Percentiles rank a stretch among this genome's conserved stretches.
These are phyloP conservation scores for Apodemus speciosus DNA, from an alignment of 2,113 vertebrate species.

Conservation along the genomic window DNA sequence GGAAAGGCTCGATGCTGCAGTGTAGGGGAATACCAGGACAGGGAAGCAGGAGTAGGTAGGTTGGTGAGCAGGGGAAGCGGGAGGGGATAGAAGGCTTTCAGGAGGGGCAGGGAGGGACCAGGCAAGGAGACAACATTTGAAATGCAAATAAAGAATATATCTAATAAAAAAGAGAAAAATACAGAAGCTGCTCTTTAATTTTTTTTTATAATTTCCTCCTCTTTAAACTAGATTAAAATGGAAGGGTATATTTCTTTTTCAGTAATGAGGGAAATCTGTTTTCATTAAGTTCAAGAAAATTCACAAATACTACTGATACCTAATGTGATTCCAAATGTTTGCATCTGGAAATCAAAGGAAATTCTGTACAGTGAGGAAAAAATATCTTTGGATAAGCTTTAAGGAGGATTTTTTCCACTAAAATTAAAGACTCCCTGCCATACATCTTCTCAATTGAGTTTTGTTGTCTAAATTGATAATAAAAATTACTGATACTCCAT, in stretches of 20 bases:
- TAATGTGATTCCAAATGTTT: constrained; percentile 24
- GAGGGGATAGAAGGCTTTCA: too few relatives aligned
- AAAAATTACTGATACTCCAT: constrained; percentile 3
- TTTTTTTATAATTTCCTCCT: constrained; percentile 68
- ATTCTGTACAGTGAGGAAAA: constrained; percentile 44
- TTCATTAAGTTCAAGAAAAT: constrained; percentile 59
- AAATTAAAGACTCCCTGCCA: neutral
- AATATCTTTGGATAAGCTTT: constrained; percentile 52
- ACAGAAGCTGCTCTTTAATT: too few relatives aligned
- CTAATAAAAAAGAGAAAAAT: too few relatives aligned
- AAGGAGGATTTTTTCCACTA: neutral
- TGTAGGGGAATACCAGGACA: too few relatives aligned
- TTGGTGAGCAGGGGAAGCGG: too few relatives aligned
- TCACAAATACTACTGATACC: constrained; percentile 2
- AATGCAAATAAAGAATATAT: too few relatives aligned
- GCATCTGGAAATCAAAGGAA: constrained; percentile 68
- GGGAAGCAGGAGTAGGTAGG: too few relatives aligned
- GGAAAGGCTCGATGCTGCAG: too few relatives aligned
- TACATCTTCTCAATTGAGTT: constrained; percentile 1
- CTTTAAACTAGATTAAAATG: constrained; percentile 68
- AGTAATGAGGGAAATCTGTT: constrained; percentile 53
- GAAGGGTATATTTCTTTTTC: constrained; percentile 55
- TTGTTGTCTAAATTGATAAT: constrained; percentile 21
- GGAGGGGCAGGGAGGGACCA: too few relatives aligned
- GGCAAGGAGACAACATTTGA: too few relatives aligned